Evolutionary conservation across 2,888 invertebrate species (phyloP).

Genomic region (Colostygia pectinataria): DNA sequence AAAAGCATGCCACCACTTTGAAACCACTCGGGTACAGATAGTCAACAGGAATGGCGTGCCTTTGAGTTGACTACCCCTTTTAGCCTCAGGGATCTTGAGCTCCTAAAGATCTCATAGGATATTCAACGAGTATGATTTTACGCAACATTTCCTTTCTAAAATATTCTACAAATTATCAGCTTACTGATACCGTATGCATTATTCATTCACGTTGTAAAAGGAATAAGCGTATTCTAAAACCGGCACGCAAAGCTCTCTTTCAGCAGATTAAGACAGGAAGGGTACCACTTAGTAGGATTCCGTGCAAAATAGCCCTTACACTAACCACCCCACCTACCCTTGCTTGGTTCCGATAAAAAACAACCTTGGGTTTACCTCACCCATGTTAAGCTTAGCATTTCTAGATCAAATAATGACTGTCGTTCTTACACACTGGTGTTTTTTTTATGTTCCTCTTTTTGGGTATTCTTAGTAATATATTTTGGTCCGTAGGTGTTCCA

Average conservation of each 20-base stretch:
- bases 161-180: no score
- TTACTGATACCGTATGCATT: not conserved
- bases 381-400: conserved; percentile 8
- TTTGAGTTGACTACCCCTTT: no score
- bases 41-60: no score
- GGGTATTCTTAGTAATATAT: no score
- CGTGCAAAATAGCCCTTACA: conserved; percentile 14
- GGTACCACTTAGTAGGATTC: conserved; percentile 23
- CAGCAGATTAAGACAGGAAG: conserved; percentile 17
- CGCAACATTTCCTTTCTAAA: no score
- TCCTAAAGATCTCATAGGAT: no score
- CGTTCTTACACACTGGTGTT: not conserved
- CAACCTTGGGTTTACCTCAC: conserved; percentile 13
- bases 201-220: not conserved
- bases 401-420: conserved; percentile 9
- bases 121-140: no score
- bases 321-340: conserved; percentile 10
- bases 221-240: not conserved
- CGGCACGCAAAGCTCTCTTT: conserved; percentile 1
- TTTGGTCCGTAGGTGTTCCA: no score
- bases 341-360: conserved; percentile 14
- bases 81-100: no score
- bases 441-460: not conserved
- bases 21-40: no score
- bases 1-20: no score